Evolutionary conservation across 1,140 invertebrate genomes (phyloP).

Genomic region (Drosophila tsacasi): DNA sequence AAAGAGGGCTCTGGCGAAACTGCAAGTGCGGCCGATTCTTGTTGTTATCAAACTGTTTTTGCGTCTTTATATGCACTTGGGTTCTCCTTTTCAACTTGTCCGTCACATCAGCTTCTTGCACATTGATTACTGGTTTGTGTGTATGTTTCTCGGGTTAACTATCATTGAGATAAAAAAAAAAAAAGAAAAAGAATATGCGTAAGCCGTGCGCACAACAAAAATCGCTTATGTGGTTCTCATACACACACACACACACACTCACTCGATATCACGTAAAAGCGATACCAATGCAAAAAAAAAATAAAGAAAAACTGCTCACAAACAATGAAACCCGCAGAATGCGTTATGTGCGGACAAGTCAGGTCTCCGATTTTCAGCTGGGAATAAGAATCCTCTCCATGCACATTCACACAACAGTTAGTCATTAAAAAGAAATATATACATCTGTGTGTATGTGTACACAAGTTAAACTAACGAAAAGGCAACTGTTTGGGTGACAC

Average conservation of each 20-base stretch:
- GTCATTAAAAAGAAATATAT: constrained; percentile 21
- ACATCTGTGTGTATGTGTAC: constrained; percentile 12
- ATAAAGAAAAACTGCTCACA: constrained; percentile 3
- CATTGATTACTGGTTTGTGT: constrained; percentile 8
- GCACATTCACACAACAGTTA: constrained; percentile 21
- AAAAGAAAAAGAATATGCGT: constrained; percentile 13
- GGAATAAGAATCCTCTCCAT: constrained; percentile 18
- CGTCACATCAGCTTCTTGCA: constrained; percentile 8
- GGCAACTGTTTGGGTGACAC: constrained; percentile 15
- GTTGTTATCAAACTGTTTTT: constrained; percentile 18
- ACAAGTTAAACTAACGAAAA: constrained; percentile 18
- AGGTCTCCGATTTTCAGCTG: constrained; percentile 17
- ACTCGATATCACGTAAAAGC: constrained; percentile 19
- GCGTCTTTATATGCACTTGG: background rate
- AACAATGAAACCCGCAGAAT: constrained; percentile 14
- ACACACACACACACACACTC: constrained; percentile 18
- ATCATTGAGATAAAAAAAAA: constrained; percentile 15
- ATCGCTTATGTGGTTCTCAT: constrained; percentile 17
- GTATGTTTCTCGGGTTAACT: constrained; percentile 19
- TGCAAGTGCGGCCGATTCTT: constrained; percentile 5
- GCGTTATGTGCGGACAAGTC: constrained; percentile 12
- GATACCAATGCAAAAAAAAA: constrained; percentile 5
- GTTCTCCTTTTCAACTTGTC: background rate
- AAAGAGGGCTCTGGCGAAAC: constrained; percentile 13
- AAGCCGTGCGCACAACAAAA: constrained; percentile 20